These are phyloP conservation scores for Scartelaos histophorus DNA, from an alignment of 2,113 vertebrate species.

Conservation along the genomic window DNA sequence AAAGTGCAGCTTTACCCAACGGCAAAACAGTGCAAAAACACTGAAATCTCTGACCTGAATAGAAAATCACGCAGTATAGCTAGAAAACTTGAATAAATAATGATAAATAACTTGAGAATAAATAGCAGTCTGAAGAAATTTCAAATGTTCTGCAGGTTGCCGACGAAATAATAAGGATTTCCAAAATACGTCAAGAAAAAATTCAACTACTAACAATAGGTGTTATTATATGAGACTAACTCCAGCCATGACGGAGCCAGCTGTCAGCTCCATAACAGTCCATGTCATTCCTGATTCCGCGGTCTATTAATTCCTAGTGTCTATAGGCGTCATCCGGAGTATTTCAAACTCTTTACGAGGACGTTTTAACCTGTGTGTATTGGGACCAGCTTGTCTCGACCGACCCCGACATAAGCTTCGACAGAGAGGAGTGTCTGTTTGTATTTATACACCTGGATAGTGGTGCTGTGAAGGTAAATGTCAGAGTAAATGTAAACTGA, in stretches of 20 bases:
- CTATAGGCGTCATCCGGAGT: constrained; percentile 3
- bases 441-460: constrained; percentile 16
- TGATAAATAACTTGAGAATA: too few species aligned
- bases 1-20: too few species aligned
- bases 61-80: not conserved
- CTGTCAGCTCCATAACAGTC: not conserved
- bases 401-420: constrained; percentile 35
- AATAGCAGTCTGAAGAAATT: not conserved
- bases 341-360: constrained; percentile 19
- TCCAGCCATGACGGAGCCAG: not conserved
- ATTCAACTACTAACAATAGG: not conserved
- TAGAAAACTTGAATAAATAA: not conserved
- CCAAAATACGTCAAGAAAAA: not conserved
- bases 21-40: not conserved
- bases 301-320: constrained; percentile 2
- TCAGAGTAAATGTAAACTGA: constrained; percentile 4
- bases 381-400: not conserved
- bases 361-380: constrained; percentile 6
- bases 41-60: not conserved
- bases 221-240: not conserved
- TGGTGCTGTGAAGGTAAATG: constrained; percentile 15
- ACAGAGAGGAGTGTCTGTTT: not conserved
- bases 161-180: not conserved
- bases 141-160: not conserved
- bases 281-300: constrained; percentile 1